Base-by-base conservation (phyloP, 2,888 invertebrate genomes). In the Endotricha flammealis region DNA sequence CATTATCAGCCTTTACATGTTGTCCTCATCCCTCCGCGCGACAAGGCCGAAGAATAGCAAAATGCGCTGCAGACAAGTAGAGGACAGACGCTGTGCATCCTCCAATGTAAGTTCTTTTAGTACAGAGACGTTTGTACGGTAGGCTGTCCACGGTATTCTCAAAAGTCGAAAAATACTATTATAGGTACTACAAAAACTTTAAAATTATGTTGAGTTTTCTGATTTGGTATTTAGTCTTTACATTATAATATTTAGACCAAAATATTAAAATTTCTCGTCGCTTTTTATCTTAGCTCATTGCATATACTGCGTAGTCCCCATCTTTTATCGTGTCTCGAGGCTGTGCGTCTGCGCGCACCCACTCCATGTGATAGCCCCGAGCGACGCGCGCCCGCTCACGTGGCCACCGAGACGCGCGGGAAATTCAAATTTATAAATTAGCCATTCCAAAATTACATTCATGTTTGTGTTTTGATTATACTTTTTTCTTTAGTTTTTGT, bases 301-400 rank as follows among this genome's bases (percentile, higher is more conserved):
- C 53, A 41, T 67, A 53, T 61, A 56, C 76, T 77, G 45, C 40
- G 41, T 57, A 64, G 65, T 70, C 76, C 70, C 75, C 74, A 58
- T 69, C 76, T 74, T n/a, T 73, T 76, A 74, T 75, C 75, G 65
- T 62, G 66, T 69, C 70, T 64, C 55, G 64, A 53, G 67, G 64
- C 68, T 54, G 54, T 46, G 51, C 55, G 66, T 59, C 60, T 50
- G 62, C 65, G 60, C 48, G 55, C 57, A 49, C 64, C 59, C 74
- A 74, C 81, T 80, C 78, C 85, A 85, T 82, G 85, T 80, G 85
- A 85, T 77, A 75, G 85, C 85, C 85, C 53, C 81, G 80, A 83
- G 85, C 85, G 70, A 71, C 73, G 65, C 71, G 72, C 71, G 56
- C 68, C 47, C 59, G 55, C 64, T 64, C 74, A 71, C 74, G 71